Evolutionary conservation across 2,113 vertebrate genomes (phyloP).

Genomic region (Connochaetes taurinus): DNA sequence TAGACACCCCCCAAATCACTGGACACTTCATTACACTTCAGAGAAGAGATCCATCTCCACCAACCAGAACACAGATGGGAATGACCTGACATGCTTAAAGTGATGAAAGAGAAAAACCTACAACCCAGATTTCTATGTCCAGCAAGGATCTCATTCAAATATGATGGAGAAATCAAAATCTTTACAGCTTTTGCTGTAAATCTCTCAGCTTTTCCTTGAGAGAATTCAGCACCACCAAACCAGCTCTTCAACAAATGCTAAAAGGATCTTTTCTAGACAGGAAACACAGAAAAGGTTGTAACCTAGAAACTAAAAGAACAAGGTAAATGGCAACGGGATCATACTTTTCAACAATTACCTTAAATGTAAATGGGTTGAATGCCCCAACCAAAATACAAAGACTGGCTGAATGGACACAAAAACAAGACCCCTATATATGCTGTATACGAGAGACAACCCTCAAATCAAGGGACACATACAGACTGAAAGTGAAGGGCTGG

Average conservation of each 20-base stretch:
- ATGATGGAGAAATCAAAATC: neutral
- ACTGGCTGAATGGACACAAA: too few species aligned
- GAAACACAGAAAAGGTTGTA: neutral
- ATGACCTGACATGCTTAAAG: neutral
- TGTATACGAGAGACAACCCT: too few species aligned
- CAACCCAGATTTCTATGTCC: neutral
- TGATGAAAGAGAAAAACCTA: neutral
- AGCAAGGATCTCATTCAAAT: neutral
- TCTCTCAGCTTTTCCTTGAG: neutral
- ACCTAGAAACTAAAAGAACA: neutral
- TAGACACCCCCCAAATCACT: neutral
- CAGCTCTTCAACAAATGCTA: neutral
- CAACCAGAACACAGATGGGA: neutral
- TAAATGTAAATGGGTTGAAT: too few species aligned
- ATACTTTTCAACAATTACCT: too few species aligned
- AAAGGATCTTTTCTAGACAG: neutral
- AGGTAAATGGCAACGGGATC: neutral
- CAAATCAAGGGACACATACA: too few species aligned
- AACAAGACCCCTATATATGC: too few species aligned
- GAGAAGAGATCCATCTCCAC: neutral
- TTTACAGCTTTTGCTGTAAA: neutral
- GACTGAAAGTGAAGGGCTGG: too few species aligned
- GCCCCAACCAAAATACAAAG: too few species aligned
- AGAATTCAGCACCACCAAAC: neutral
- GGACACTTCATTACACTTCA: neutral